These are phyloP conservation scores for Lepidostoma basale DNA, from an alignment of 1,140 invertebrate genomes.

Conservation along the genomic window DNA sequence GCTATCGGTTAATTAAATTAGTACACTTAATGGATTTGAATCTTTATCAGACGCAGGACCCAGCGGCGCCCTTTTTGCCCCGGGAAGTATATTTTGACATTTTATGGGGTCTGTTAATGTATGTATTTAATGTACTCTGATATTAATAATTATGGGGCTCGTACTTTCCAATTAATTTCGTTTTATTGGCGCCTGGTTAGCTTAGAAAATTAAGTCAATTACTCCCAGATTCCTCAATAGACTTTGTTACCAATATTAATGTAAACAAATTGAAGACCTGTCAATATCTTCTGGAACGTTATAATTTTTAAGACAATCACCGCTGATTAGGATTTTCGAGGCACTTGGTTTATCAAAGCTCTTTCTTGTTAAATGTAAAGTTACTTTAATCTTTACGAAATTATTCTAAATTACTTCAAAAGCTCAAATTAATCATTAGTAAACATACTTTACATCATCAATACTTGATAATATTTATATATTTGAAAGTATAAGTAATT, in stretches of 20 bases:
- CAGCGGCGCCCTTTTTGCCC: constrained; percentile 2
- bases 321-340: background rate
- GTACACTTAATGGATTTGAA: background rate
- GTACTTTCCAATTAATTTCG: constrained; percentile 8
- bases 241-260: constrained; percentile 10
- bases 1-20: background rate
- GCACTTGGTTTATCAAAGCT: too few relatives aligned
- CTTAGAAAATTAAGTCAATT: constrained; percentile 6
- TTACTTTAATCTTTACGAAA: too few relatives aligned
- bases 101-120: constrained; percentile 15
- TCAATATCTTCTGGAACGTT: background rate
- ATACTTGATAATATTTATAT: too few relatives aligned
- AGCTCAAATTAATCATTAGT: too few relatives aligned
- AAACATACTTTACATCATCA: too few relatives aligned
- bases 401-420: too few relatives aligned
- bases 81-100: background rate
- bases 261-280: constrained; percentile 7
- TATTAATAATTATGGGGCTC: constrained; percentile 13
- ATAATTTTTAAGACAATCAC: background rate
- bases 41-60: constrained; percentile 5
- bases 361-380: too few relatives aligned
- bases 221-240: constrained; percentile 6
- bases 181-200: constrained; percentile 14
- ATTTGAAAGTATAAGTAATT: too few relatives aligned
- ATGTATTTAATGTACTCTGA: constrained; percentile 10